Base-by-base conservation (phyloP, 1,140 invertebrate genomes). In the Dinoponera quadriceps region DNA sequence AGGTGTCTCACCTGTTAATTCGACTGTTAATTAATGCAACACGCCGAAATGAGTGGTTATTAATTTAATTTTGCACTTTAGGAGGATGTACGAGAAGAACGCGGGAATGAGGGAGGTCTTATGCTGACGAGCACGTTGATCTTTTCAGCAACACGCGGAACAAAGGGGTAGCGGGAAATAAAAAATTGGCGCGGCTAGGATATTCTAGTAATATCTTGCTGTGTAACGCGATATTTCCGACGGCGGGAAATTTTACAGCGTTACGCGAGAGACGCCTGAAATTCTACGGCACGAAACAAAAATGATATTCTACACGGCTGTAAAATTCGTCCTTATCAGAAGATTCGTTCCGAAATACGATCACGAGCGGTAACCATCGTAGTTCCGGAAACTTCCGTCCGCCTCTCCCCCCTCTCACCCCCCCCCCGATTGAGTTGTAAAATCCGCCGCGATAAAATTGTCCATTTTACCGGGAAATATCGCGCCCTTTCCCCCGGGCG, bases 381-480 rank as follows among this genome's bases (percentile, higher is more conserved):
- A 80, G 65, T 48, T 71, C 51, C 65, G 38, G 65, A 71, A 80
- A 80, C 65, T 71, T 80, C 38, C 38, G 49, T 49, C 44, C n/a
- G 5, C 29, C 29, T 2, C 2, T 27, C 62, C 57, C 14, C 33
- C 33, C 55, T n/a, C 29, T 5, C 2, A 5, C 44, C 62, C 57
- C 14, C 33, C 33, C 55, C 20, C 57, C 71, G 77, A 68, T 68
- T 57, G 59, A 49, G 20, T 54, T 33, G 68, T 69, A 86, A 87
- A 87, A 87, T 87, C 38, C 33, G 82, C 71, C 62, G 68, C 85
- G 85, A 78, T 85, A 69, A 73, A 74, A 83, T 86, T 55, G 80
- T 73, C 71, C 66, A 27, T 75, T 87, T 84, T 66, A 83, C 66
- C 68, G 54, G 16, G 44, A 69, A 80, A 74, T 87, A 72, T 82